phyloP scores from a whole-genome alignment of 2,888 invertebrate genomes.

The Eueremaeus valkanovi region DNA sequence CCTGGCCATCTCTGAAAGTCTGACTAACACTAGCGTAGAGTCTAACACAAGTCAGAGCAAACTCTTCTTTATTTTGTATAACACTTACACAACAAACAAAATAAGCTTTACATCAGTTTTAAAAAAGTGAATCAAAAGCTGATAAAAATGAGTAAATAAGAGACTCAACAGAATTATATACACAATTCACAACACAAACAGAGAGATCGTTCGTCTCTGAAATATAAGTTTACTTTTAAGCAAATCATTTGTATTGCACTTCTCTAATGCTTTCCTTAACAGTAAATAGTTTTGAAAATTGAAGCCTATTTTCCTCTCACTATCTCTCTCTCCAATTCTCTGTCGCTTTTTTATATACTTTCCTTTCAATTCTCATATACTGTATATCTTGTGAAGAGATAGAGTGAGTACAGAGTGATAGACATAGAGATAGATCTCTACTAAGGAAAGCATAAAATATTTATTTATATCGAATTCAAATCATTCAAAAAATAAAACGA shows the following conservation, averaged over 20 bases:
- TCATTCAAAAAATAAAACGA: neutral
- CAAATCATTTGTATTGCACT: too few species aligned
- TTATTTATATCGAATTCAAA: slow-evolving; percentile 5
- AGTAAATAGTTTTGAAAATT: neutral
- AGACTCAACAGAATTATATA: neutral
- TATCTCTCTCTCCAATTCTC: neutral
- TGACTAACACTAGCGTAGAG: too few species aligned
- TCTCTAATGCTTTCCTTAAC: too few species aligned
- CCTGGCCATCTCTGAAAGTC: too few species aligned
- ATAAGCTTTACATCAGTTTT: neutral
- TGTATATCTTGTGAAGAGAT: too few species aligned
- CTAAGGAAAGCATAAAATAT: neutral
- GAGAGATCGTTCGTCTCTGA: neutral
- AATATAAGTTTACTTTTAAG: neutral
- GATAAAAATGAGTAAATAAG: slow-evolving; percentile 12
- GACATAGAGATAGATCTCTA: neutral
- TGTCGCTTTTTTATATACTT: neutral
- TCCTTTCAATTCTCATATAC: neutral
- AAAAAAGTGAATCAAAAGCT: slow-evolving; percentile 6
- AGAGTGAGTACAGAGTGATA: neutral
- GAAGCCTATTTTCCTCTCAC: neutral
- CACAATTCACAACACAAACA: neutral
- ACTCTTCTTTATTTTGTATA: neutral
- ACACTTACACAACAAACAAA: neutral
- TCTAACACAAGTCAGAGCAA: neutral